Conservation (phyloP, 2,113 vertebrate genomes). For the Pseudois nayaur region DNA sequence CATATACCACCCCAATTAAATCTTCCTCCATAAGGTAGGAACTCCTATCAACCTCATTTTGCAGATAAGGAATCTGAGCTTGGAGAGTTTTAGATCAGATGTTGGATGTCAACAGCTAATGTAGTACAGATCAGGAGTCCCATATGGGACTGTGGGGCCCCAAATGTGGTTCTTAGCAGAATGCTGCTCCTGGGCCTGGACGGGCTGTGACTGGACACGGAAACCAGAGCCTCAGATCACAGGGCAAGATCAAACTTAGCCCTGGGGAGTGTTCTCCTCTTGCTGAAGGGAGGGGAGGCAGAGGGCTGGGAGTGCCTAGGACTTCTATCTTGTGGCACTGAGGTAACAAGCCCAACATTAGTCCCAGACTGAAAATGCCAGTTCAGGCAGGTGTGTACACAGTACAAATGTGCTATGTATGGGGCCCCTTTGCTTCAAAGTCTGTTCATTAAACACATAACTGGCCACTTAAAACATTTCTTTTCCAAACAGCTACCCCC, state of each 20-base stretch:
- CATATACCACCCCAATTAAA: not conserved
- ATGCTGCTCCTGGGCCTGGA: not conserved
- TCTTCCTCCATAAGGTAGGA: not conserved
- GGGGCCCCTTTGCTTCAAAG: not conserved
- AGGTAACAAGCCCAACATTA: not conserved
- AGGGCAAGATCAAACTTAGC: not conserved
- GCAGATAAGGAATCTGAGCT: not conserved
- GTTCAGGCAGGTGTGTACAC: not conserved
- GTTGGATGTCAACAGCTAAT: not conserved
- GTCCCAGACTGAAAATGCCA: not conserved
- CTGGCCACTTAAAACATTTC: not conserved
- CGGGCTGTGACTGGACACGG: rapidly evolving
- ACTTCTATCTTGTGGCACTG: not conserved
- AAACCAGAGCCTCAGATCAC: not conserved
- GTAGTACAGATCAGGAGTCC: not conserved
- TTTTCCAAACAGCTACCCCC: not conserved
- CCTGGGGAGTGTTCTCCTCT: not conserved
- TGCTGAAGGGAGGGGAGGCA: not conserved
- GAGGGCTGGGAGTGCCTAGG: not conserved
- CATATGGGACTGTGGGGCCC: not conserved
- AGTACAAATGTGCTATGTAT: not conserved
- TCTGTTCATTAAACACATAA: not conserved
- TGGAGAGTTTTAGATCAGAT: not conserved
- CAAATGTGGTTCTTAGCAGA: not conserved
- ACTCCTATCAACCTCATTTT: not conserved